Conservation (phyloP, 2,888 invertebrate genomes). For the Acanthoscelides obtectus region DNA sequence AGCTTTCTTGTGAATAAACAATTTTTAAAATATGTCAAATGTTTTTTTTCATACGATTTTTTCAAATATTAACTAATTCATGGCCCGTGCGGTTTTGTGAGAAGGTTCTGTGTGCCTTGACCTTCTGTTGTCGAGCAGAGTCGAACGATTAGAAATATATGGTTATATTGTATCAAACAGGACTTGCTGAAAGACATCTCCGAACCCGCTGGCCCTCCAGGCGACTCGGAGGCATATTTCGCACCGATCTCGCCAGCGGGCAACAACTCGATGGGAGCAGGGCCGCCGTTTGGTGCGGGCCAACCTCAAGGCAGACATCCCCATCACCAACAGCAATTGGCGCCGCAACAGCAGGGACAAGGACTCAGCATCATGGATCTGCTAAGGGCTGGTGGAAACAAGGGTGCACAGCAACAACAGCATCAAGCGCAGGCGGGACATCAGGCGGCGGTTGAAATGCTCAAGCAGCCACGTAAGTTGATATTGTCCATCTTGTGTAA, state of each 20-base stretch:
- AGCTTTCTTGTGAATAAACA: too few species aligned
- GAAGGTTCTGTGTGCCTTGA: too few species aligned
- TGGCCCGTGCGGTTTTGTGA: too few species aligned
- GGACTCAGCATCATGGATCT: constrained; percentile 61
- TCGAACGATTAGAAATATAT: too few species aligned
- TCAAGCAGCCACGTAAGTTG: constrained; percentile 21
- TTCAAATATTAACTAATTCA: too few species aligned
- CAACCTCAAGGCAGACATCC: constrained; percentile 2
- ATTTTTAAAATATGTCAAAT: too few species aligned
- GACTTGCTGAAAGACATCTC: constrained; percentile 61
- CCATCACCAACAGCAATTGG: constrained; percentile 28
- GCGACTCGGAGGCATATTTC: constrained; percentile 60
- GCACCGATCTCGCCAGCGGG: constrained; percentile 67
- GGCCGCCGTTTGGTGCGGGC: constrained; percentile 18
- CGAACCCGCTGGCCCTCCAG: constrained; percentile 45
- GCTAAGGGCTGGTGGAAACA: constrained; percentile 37
- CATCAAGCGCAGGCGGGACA: constrained; percentile 54
- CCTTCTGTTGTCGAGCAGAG: too few species aligned
- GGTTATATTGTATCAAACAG: constrained; percentile 4
- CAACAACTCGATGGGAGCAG: constrained; percentile 33
- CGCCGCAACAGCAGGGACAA: constrained; percentile 26
- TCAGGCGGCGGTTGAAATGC: constrained; percentile 42
- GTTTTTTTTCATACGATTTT: too few species aligned
- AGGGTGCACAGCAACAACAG: background rate
- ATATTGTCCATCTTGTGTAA: background rate